These are phyloP conservation scores for Casuarius casuarius DNA, from an alignment of 2,113 vertebrate species.

Conservation along the genomic window DNA sequence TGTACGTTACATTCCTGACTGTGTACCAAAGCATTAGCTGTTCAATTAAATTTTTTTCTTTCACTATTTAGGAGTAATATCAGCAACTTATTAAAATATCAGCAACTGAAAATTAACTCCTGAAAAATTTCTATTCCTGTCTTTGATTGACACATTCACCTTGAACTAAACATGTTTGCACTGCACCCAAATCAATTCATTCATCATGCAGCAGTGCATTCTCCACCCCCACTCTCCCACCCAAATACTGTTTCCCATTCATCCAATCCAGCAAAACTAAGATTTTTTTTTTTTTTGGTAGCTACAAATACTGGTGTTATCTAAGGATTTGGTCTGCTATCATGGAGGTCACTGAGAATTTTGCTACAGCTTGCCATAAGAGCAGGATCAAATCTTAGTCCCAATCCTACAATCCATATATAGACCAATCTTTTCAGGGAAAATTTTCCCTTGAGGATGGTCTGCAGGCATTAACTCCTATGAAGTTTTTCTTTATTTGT, in stretches of 20 bases:
- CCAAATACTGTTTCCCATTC: not conserved
- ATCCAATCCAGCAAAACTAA: not conserved
- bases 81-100: not conserved
- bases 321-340: not conserved
- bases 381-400: not conserved
- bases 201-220: not conserved
- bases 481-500: not conserved
- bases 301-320: not conserved
- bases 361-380: not conserved
- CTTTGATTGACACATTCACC: not conserved
- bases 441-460: not conserved
- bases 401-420: not conserved
- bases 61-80: constrained; percentile 16
- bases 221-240: not conserved
- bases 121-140: not conserved
- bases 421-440: not conserved
- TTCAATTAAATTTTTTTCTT: constrained; percentile 30
- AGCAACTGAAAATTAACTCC: constrained; percentile 31
- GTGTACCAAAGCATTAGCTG: not conserved
- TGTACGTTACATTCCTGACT: not conserved
- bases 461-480: not conserved
- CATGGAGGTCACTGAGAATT: not conserved
- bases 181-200: not conserved
- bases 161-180: constrained; percentile 5
- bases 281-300: not conserved